Conservation (phyloP, 2,797 vertebrate species). For the Gymnoscopelus microlampas region DNA sequence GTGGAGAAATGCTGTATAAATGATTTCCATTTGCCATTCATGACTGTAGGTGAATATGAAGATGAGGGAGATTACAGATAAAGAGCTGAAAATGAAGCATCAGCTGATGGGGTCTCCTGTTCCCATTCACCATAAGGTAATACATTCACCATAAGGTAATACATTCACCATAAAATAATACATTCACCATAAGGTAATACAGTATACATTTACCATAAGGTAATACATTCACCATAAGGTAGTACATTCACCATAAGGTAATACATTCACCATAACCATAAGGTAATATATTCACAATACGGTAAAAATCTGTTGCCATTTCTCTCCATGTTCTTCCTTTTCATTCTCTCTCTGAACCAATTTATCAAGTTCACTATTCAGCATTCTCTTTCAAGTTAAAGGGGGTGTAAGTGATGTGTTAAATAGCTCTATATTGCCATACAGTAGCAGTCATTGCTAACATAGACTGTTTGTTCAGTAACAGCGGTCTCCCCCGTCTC, state of each 20-base stretch:
- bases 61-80: slow-evolving; percentile 92
- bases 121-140: slow-evolving; percentile 94
- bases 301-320: background rate
- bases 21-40: slow-evolving; percentile 1
- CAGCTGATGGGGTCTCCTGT: slow-evolving; percentile 91
- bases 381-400: slow-evolving; percentile 11
- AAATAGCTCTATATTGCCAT: no score
- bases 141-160: background rate
- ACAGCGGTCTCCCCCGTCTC: no score
- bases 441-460: no score
- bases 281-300: slow-evolving; percentile 79
- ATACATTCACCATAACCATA: slow-evolving; percentile 75
- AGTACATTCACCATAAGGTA: background rate
- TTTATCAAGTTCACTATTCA: slow-evolving; percentile 9
- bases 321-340: background rate
- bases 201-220: slow-evolving; percentile 91
- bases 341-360: slow-evolving; percentile 7
- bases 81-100: slow-evolving; percentile 91
- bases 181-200: no score
- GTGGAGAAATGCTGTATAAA: no score
- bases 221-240: slow-evolving; percentile 58
- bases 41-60: slow-evolving; percentile 89
- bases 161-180: no score
- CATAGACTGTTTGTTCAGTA: no score
- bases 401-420: no score